These are phyloP conservation scores for Eledona agricola DNA, from an alignment of 2,888 invertebrate species.

Conservation along the genomic window DNA sequence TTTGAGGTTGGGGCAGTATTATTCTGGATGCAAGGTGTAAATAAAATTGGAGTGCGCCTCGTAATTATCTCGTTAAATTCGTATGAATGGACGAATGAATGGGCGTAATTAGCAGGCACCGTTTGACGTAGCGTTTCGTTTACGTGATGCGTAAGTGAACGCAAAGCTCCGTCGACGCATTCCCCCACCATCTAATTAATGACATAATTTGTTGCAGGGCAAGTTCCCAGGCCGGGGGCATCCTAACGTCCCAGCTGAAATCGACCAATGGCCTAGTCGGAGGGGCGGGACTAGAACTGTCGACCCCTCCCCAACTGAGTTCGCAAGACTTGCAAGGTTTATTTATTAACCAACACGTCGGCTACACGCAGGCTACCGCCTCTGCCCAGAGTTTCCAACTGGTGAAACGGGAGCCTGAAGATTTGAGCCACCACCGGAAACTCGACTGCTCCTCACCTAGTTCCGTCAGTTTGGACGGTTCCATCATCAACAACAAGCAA, in stretches of 20 bases:
- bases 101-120: slow-evolving; percentile 28
- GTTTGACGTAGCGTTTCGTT: slow-evolving; percentile 19
- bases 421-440: slow-evolving; percentile 76
- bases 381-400: slow-evolving; percentile 69
- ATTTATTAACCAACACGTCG: slow-evolving; percentile 70
- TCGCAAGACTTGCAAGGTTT: slow-evolving; percentile 68
- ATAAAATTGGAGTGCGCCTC: slow-evolving; percentile 4
- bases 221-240: slow-evolving; percentile 62
- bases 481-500: slow-evolving; percentile 66
- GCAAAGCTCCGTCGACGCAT: slow-evolving; percentile 9
- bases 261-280: slow-evolving; percentile 75
- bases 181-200: slow-evolving; percentile 37
- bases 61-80: slow-evolving; percentile 20
- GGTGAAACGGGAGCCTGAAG: slow-evolving; percentile 85
- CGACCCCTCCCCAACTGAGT: slow-evolving; percentile 68
- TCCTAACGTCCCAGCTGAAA: slow-evolving; percentile 75
- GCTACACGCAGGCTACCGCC: slow-evolving; percentile 65
- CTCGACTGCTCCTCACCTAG: slow-evolving; percentile 69
- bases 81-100: slow-evolving; percentile 34
- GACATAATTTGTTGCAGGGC: slow-evolving; percentile 62
- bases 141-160: slow-evolving; percentile 13
- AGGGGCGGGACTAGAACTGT: slow-evolving; percentile 70
- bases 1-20: too few relatives aligned
- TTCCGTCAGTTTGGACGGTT: slow-evolving; percentile 65
- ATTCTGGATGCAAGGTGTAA: too few relatives aligned